Evolutionary conservation across 2,113 vertebrate species (phyloP).

Genomic region (Mormoops blainvillei): DNA sequence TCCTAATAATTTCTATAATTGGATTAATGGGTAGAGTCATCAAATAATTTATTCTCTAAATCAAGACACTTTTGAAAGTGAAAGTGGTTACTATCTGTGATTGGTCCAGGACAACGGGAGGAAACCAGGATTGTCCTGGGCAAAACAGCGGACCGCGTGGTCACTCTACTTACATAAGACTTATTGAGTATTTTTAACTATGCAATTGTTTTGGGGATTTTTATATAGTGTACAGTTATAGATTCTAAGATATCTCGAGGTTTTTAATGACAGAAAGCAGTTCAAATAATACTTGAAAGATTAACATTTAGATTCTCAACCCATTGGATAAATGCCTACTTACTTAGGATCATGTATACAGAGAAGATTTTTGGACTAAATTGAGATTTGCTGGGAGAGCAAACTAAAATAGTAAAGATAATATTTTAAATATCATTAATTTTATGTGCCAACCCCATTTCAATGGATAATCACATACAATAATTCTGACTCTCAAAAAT

Average conservation of each 20-base stretch:
- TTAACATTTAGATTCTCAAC: conserved; percentile 37
- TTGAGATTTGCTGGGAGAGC: conserved; percentile 58
- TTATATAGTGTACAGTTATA: not conserved
- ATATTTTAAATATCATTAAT: conserved; percentile 68
- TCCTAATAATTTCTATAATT: conserved; percentile 7
- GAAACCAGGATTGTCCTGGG: not conserved
- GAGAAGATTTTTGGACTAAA: conserved; percentile 56
- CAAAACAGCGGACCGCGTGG: not conserved
- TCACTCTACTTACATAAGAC: not conserved
- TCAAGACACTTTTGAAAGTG: not conserved
- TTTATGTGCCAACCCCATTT: conserved; percentile 67
- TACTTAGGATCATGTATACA: conserved; percentile 55
- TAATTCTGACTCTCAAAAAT: conserved; percentile 65
- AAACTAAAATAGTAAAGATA: conserved; percentile 66
- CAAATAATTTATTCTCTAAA: conserved; percentile 3
- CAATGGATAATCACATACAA: conserved; percentile 62
- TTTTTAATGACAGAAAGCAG: conserved; percentile 27
- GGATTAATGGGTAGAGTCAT: not conserved
- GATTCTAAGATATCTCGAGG: not conserved
- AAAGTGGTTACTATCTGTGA: not conserved
- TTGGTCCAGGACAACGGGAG: not conserved
- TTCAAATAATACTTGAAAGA: conserved; percentile 32
- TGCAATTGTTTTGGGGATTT: not conserved
- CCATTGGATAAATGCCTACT: conserved; percentile 51
- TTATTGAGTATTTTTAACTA: not conserved